phyloP scores from a whole-genome alignment of 2,113 vertebrate species.

The Tetrao urogallus region DNA sequence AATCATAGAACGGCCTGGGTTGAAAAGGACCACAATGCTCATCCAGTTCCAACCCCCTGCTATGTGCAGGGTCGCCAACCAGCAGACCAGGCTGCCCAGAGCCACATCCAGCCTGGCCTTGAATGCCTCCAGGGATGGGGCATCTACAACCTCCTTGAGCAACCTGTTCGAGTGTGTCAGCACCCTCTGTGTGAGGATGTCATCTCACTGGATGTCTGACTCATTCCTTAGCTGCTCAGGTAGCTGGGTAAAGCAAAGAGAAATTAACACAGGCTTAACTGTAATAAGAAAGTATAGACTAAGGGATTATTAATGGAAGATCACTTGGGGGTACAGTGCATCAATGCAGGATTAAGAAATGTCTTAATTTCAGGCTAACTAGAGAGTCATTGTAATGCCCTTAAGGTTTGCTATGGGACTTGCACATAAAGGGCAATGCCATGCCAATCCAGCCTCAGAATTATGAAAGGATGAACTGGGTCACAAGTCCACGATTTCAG shows the following conservation, averaged over 20 bases:
- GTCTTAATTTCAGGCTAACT: not conserved
- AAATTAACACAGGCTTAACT: not conserved
- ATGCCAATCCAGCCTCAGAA: not conserved
- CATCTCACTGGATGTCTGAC: not conserved
- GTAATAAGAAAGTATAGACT: not conserved
- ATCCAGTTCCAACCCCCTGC: too few relatives aligned
- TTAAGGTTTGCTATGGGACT: not conserved
- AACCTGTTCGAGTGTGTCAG: too few relatives aligned
- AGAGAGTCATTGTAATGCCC: not conserved
- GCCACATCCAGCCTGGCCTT: too few relatives aligned
- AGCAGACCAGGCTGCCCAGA: too few relatives aligned
- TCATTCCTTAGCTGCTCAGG: not conserved
- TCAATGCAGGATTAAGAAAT: not conserved
- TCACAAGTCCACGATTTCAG: not conserved
- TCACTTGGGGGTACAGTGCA: not conserved
- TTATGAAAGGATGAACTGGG: not conserved
- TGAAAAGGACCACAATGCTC: too few relatives aligned
- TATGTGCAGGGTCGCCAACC: too few relatives aligned
- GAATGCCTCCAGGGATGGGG: too few relatives aligned
- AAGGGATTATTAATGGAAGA: not conserved
- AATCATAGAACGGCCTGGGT: too few relatives aligned
- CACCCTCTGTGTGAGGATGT: too few relatives aligned
- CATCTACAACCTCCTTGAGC: too few relatives aligned
- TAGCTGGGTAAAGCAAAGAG: not conserved
- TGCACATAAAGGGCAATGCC: rapidly evolving